Evolutionary conservation across 2,888 invertebrate species (phyloP), one percentile per base, ranked within the genome.

Genomic region (Patella depressa): DNA sequence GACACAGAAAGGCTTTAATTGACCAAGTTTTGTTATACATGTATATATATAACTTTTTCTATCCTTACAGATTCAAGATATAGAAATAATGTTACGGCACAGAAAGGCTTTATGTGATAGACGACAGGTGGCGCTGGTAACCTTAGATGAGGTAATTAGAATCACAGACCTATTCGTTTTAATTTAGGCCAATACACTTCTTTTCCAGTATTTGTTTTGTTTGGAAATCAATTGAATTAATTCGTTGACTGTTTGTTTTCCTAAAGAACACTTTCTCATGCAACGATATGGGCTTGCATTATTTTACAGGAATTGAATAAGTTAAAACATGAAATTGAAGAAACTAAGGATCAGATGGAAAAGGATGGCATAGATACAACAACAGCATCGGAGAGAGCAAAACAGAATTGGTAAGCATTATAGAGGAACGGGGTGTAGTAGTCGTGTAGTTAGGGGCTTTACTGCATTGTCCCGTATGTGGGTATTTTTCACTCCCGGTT

Each of bases 71-170:
- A 83, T 87, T 15, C 76, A 85, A n/a, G 86, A 86, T 70, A 82
- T 84, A 7, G 87, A 86, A 77, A 74, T 78, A n/a, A 75, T 86
- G 73, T 75, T 87, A 29, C 84, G 86, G 53, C 83, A 84, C n/a
- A 72, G 87, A 73, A 85, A 86, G 73, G 82, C 80, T n/a, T 72
- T 84, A 24, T 84, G 83, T 76, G 81, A 83, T n/a, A 82, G 84
- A 72, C 78, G 87, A 34, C 83, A 85, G 72, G 78, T 73, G 55
- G 82, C 84, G n/a, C 79, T 87, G 17, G 79, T 82, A 0, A 74
- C 75, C 1, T 79, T 87, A 0, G 85, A 87, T 72, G 84, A 87
- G 78, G 87, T 87, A 78, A 76, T 78, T 55, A 78, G 76, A 75
- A 78, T 69, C 59, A 76, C 2, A 72, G 14, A 17, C 54, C 11